Percentiles rank a stretch among this genome's conserved stretches.
Conservation (phyloP, 2,888 invertebrate species). For the Ophraella communa region DNA sequence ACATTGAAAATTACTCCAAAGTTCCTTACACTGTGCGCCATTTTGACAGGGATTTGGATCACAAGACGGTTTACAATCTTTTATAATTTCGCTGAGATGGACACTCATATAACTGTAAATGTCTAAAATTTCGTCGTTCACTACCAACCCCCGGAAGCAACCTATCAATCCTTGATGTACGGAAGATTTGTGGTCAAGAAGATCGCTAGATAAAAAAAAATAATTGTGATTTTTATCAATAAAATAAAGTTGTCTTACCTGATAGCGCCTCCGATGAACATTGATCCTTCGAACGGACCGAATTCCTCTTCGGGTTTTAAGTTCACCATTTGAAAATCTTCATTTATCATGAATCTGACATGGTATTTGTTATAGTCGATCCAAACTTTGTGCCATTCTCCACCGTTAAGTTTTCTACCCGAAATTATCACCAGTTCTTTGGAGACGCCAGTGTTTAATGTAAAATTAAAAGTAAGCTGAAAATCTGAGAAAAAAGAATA, state of each 20-base stretch:
- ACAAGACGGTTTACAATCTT: constrained; percentile 93
- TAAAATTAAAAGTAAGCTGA: constrained; percentile 88
- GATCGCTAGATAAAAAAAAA: constrained; percentile 66
- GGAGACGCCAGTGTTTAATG: constrained; percentile 82
- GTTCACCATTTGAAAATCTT: constrained; percentile 87
- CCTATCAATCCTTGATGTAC: constrained; percentile 91
- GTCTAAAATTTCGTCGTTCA: constrained; percentile 89
- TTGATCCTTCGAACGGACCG: constrained; percentile 90
- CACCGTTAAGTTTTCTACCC: constrained; percentile 82
- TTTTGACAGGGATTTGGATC: constrained; percentile 94
- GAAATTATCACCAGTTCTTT: constrained; percentile 85
- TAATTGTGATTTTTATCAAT: too few relatives aligned
- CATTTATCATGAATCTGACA: constrained; percentile 91
- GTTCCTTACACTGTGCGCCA: constrained; percentile 86
- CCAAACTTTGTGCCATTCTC: constrained; percentile 96
- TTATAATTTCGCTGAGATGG: constrained; percentile 88
- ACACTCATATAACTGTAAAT: constrained; percentile 93
- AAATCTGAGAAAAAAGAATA: constrained; percentile 66
- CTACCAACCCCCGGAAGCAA: constrained; percentile 90
- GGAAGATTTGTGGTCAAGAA: constrained; percentile 76
- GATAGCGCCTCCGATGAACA: constrained; percentile 93
- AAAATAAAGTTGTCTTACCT: constrained; percentile 67
- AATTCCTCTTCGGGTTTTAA: constrained; percentile 85
- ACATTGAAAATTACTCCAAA: constrained; percentile 92
- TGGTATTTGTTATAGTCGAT: constrained; percentile 95